Evolutionary conservation across 2,888 invertebrate species (phyloP), one percentile per base, ranked within the genome.

Genomic region (Amphimallon solstitiale): DNA sequence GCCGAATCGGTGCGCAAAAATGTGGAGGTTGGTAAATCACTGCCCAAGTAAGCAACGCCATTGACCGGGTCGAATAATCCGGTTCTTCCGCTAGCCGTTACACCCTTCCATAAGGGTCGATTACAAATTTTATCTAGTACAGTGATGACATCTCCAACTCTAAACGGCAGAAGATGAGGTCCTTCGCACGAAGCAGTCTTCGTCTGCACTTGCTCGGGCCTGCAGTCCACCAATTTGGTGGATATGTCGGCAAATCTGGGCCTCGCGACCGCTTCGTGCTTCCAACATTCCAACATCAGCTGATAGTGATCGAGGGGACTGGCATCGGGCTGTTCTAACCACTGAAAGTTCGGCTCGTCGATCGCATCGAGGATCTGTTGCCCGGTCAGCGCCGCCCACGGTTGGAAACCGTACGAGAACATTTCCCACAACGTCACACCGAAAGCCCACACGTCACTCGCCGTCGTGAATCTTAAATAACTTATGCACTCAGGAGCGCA

Each of bases 351-450:
- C 23, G 97, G 97, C 67, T 93, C 91, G 82, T 98, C 98, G 66
- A 98, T 97, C 3, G 97, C 94, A 81, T 96, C 96, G 3, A 98
- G 83, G 72, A 98, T 98, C 83, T 97, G 95, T 72, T 95, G 92
- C 0, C 82, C 83, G 0, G 95, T 96, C 59, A 95, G 86, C 0
- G 95, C 97, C 0, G 94, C 94, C 98, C 98, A 99, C 0, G 99
- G 99, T 81, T 98, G 97, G 80, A 96, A 95, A 0, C 98, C 98
- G 78, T 98, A 98, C 0, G 96, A 95, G 81, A 98, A 99, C 95
- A 98, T 95, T 83, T 99, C 99, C 98, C 98, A 99, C 0, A 99
- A 84, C n/a, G 97, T 96, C 0, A 98, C 83, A 2, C 95, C 98
- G 80, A 92, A 99, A 0, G 98, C 96, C 98, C 98, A 99, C 0